Evolutionary conservation across 2,113 vertebrate species (phyloP).

Genomic region (Gymnocephalus cernua): DNA sequence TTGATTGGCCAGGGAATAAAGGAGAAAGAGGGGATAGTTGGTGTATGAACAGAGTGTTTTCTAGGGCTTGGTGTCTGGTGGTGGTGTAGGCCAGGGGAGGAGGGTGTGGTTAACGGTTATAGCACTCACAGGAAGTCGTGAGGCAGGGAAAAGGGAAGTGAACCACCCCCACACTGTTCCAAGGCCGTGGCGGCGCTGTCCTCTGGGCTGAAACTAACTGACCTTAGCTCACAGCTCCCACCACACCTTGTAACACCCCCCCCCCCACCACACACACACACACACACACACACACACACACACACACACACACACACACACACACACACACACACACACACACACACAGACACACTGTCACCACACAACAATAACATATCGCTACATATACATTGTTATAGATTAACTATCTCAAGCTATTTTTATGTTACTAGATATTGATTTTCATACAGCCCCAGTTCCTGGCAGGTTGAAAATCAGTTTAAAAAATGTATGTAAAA

Average conservation of each 20-base stretch:
- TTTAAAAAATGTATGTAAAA: no score
- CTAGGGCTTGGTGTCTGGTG: slow-evolving; percentile 33
- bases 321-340: slow-evolving; percentile 10
- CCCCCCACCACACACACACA: slow-evolving; percentile 21
- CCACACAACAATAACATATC: no score
- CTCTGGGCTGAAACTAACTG: slow-evolving; percentile 69
- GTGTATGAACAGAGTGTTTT: slow-evolving; percentile 39
- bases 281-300: slow-evolving; percentile 7
- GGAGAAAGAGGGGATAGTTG: slow-evolving; percentile 40
- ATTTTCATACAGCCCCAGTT: background rate
- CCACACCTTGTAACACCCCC: slow-evolving; percentile 63
- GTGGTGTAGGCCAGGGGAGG: slow-evolving; percentile 54
- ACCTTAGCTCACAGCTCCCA: slow-evolving; percentile 65
- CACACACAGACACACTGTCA: background rate
- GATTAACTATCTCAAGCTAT: background rate
- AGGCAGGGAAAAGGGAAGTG: slow-evolving; percentile 83
- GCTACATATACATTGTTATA: background rate
- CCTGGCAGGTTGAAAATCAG: no score
- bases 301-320: background rate
- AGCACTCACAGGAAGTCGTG: slow-evolving; percentile 79
- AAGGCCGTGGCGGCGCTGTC: slow-evolving; percentile 59
- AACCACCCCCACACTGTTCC: slow-evolving; percentile 80
- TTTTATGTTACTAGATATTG: background rate
- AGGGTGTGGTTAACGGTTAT: slow-evolving; percentile 82
- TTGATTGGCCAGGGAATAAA: slow-evolving; percentile 45